phyloP scores from a whole-genome alignment of 2,113 vertebrate genomes.

The Thamnaconus septentrionalis region DNA sequence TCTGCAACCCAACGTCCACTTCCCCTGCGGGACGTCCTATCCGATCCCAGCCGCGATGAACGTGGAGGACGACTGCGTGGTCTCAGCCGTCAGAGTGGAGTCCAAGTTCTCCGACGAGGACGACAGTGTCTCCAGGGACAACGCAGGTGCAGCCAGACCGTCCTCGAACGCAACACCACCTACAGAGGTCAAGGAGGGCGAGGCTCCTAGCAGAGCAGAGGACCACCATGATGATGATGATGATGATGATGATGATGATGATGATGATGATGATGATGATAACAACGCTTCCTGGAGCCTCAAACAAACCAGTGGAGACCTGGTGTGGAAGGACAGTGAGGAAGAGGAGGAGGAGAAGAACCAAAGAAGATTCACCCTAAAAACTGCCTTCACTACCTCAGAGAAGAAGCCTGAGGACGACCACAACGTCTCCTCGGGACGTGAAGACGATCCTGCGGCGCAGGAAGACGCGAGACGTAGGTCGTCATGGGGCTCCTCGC shows the following conservation, averaged over 20 bases:
- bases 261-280: not conserved
- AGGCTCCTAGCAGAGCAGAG: constrained; percentile 12
- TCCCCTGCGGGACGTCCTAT: constrained; percentile 10
- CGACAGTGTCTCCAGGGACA: constrained; percentile 56
- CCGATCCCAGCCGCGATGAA: constrained; percentile 41
- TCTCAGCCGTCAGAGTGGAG: constrained; percentile 73
- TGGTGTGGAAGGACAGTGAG: not conserved
- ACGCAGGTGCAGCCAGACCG: not conserved
- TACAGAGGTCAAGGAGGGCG: constrained; percentile 11
- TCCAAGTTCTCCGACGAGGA: constrained; percentile 74
- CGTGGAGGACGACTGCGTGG: constrained; percentile 62
- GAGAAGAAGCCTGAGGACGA: too few species aligned
- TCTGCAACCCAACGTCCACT: not conserved
- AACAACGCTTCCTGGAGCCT: not conserved
- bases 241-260: not conserved
- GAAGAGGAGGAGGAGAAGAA: not conserved
- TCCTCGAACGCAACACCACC: not conserved
- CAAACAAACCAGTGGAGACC: too few species aligned
- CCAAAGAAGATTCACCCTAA: too few species aligned
- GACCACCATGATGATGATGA: not conserved
- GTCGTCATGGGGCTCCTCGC: constrained; percentile 53
- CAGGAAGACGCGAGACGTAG: too few species aligned
- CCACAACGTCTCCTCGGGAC: too few species aligned
- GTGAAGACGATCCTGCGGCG: too few species aligned
- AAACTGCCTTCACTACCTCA: too few species aligned